Conservation (phyloP, 2,113 vertebrate genomes). For the Setophaga kirtlandii region DNA sequence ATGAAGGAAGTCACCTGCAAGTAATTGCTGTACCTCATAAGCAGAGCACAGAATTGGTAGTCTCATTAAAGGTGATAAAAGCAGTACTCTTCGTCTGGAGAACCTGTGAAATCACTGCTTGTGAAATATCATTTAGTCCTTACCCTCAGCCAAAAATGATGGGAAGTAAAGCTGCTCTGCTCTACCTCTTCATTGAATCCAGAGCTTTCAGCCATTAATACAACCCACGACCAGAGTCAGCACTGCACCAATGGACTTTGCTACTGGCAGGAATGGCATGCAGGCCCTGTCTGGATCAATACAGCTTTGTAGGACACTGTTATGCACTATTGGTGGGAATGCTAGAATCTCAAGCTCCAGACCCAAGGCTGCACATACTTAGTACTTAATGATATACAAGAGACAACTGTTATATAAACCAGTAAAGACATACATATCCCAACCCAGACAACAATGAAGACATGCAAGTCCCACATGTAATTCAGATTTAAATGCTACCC, state of each 20-base stretch:
- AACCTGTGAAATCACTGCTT: background rate
- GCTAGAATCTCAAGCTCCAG: background rate
- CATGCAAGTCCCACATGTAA: background rate
- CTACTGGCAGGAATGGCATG: background rate
- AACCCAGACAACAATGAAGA: background rate
- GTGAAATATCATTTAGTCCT: background rate
- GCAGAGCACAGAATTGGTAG: background rate
- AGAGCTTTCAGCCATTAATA: background rate
- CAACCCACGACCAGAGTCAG: background rate
- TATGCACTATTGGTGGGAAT: background rate
- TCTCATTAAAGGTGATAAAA: background rate
- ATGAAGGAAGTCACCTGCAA: background rate
- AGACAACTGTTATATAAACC: background rate
- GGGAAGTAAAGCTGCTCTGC: background rate
- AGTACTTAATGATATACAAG: background rate
- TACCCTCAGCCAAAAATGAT: background rate
- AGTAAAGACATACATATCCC: background rate
- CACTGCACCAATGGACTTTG: background rate
- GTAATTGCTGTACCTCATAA: background rate
- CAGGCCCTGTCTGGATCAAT: background rate
- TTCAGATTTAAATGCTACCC: background rate
- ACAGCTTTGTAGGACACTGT: background rate
- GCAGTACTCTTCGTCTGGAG: background rate
- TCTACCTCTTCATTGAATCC: background rate
- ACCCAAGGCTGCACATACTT: background rate